Conservation (phyloP, 1,140 invertebrate genomes). For the Drosophila equinoxialis region DNA sequence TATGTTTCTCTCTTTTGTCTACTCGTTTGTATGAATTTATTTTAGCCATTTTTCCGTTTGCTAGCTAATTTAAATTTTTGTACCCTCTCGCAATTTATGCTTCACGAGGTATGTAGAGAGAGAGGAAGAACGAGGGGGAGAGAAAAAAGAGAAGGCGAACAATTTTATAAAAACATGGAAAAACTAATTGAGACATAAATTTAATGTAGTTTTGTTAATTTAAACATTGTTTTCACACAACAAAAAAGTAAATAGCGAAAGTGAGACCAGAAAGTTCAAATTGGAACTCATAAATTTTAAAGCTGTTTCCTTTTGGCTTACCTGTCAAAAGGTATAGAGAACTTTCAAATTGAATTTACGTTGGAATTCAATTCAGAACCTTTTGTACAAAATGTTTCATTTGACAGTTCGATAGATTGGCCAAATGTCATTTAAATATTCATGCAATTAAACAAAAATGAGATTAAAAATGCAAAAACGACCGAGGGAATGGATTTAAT, state of each 20-base stretch:
- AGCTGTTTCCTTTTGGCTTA: conserved; percentile 1
- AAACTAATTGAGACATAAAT: conserved; percentile 72
- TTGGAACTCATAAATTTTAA: conserved; percentile 40
- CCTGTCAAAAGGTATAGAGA: not conserved
- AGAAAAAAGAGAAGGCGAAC: not conserved
- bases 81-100: conserved; percentile 59
- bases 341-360: conserved; percentile 1
- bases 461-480: too few species aligned
- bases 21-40: conserved; percentile 23
- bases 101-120: conserved; percentile 12
- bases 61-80: conserved; percentile 55
- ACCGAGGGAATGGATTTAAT: too few species aligned
- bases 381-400: not conserved
- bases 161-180: conserved; percentile 27
- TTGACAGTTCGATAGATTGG: too few species aligned
- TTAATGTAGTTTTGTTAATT: conserved; percentile 53
- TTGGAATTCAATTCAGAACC: not conserved
- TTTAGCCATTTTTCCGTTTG: conserved; percentile 11
- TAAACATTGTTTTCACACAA: conserved; percentile 49
- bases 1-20: conserved; percentile 1
- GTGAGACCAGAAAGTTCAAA: not conserved
- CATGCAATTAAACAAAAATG: too few species aligned
- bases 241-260: not conserved
- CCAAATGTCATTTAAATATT: too few species aligned
- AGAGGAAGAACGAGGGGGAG: not conserved